Percentiles rank a stretch among this genome's conserved stretches.
phyloP scores from a whole-genome alignment of 2,113 vertebrate genomes.

The Probosciger aterrimus region DNA sequence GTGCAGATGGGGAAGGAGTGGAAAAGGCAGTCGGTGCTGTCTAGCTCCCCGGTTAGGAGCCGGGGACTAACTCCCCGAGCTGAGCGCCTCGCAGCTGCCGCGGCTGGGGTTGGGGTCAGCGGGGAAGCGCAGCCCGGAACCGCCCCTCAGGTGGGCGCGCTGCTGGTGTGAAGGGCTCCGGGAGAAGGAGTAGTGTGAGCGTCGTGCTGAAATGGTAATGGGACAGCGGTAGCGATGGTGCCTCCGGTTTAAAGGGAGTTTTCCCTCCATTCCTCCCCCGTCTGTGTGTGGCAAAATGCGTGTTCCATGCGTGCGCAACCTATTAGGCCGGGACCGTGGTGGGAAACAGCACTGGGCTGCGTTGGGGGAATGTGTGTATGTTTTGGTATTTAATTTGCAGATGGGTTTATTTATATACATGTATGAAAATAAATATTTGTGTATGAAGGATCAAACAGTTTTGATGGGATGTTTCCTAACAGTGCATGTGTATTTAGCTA shows the following conservation, averaged over 20 bases:
- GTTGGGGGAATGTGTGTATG: rapidly evolving
- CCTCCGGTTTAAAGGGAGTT: background rate
- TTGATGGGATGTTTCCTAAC: background rate
- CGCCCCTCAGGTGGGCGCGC: background rate
- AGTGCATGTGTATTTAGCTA: rapidly evolving
- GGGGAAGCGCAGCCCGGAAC: background rate
- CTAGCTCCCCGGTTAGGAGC: background rate
- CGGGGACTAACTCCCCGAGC: background rate
- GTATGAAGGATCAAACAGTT: background rate
- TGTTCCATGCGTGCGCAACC: background rate
- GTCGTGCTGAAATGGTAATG: background rate
- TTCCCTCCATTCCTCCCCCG: background rate
- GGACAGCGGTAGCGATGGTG: background rate
- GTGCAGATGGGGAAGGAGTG: background rate
- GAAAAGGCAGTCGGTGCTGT: background rate
- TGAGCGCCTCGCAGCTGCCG: background rate
- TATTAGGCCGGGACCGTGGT: background rate
- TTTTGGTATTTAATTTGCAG: background rate
- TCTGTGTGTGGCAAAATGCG: background rate
- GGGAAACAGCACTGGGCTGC: background rate
- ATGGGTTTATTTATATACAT: rapidly evolving
- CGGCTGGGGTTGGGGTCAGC: background rate
- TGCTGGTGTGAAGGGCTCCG: background rate
- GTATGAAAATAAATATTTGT: background rate
- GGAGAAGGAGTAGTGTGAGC: background rate